A percentile compares a stretch with the other conserved stretches of the same genome.
phyloP scores from a whole-genome alignment of 2,113 vertebrate genomes.

The Pachyramphus minor region DNA sequence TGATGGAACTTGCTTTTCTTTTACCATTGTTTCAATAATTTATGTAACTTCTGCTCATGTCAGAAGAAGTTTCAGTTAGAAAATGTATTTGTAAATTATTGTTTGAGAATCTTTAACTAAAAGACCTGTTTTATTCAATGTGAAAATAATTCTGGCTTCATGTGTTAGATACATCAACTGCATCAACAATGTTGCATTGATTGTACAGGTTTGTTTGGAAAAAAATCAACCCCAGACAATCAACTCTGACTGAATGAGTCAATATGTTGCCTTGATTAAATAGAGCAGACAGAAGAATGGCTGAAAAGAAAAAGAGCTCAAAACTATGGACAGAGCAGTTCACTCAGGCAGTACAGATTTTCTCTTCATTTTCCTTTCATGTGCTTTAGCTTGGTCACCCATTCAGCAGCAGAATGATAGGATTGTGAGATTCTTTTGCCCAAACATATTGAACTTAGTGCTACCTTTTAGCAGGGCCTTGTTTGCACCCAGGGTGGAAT shows the following conservation, averaged over 20 bases:
- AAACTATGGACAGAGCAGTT: background rate
- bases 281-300: background rate
- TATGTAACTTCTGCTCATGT: background rate
- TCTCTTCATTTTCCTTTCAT: background rate
- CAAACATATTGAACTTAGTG: rapidly evolving
- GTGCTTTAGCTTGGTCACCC: background rate
- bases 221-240: background rate
- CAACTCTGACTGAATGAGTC: background rate
- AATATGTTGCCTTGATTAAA: constrained; percentile 9
- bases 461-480: background rate
- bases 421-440: background rate
- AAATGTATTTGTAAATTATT: background rate
- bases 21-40: background rate
- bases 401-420: background rate
- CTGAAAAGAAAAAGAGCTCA: background rate
- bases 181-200: background rate
- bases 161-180: background rate
- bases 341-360: background rate
- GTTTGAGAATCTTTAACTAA: background rate
- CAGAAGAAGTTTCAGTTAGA: background rate
- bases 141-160: background rate
- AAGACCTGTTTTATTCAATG: background rate
- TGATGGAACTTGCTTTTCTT: background rate
- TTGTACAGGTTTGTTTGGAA: background rate
- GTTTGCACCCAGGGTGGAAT: background rate